phyloP scores from a whole-genome alignment of 2,113 vertebrate genomes.

The Micromys minutus region DNA sequence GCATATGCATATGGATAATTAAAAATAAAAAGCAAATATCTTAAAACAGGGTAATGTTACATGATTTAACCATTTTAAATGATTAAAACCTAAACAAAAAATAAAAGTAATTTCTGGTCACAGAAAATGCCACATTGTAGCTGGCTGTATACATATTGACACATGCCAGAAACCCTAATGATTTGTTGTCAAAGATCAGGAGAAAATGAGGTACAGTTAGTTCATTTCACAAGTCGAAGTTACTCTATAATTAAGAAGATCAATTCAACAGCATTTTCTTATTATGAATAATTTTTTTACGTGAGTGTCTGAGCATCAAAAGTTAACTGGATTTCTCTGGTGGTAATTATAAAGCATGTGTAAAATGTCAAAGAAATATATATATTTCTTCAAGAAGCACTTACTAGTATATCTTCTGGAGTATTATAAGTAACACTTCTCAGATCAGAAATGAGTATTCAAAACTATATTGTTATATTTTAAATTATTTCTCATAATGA shows the following conservation, averaged over 20 bases:
- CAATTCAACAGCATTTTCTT: not conserved
- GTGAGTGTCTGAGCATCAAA: not conserved
- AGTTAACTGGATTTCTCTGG: conserved; percentile 43
- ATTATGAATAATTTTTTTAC: conserved; percentile 32
- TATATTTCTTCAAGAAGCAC: conserved; percentile 60
- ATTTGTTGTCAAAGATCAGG: conserved; percentile 70
- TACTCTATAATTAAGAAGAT: conserved; percentile 64
- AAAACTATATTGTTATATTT: conserved; percentile 49
- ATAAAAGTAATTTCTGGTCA: not conserved
- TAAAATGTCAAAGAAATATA: conserved; percentile 52
- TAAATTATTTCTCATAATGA: conserved; percentile 67
- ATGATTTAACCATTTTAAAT: not conserved
- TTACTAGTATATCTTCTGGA: conserved; percentile 51
- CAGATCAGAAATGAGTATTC: not conserved
- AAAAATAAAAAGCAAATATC: not conserved
- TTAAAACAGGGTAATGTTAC: not conserved
- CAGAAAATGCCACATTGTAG: not conserved
- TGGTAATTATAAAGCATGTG: conserved; percentile 41
- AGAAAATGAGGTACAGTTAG: conserved; percentile 72
- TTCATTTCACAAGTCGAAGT: conserved; percentile 56
- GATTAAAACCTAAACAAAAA: not conserved
- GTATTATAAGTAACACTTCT: conserved; percentile 5
- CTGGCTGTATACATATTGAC: not conserved
- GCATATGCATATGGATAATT: too few species aligned
- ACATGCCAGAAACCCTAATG: conserved; percentile 43